These are phyloP conservation scores for Parambassis ranga DNA, from an alignment of 2,797 vertebrate species.

Conservation along the genomic window DNA sequence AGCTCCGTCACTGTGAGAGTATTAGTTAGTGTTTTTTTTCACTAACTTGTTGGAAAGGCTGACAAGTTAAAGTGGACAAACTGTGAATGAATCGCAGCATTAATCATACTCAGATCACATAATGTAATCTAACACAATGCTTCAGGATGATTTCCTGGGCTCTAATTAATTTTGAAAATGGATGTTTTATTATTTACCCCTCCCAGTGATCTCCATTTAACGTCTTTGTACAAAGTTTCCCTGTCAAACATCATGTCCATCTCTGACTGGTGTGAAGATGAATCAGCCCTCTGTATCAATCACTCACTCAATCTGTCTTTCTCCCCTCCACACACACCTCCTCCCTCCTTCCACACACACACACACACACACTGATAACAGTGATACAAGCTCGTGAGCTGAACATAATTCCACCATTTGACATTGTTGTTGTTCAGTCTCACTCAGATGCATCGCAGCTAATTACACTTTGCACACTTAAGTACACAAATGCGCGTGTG, in stretches of 20 bases:
- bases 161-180: slow-evolving; percentile 25
- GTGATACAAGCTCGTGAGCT: slow-evolving; percentile 52
- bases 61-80: slow-evolving; percentile 8
- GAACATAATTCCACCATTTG: slow-evolving; percentile 71
- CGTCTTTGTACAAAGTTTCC: slow-evolving; percentile 23
- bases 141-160: slow-evolving; percentile 29
- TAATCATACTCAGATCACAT: slow-evolving; percentile 11
- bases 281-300: slow-evolving; percentile 46
- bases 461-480: slow-evolving; percentile 80
- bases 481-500: slow-evolving; percentile 74
- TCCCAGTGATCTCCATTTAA: slow-evolving; percentile 20
- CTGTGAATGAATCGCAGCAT: not conserved
- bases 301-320: slow-evolving; percentile 37
- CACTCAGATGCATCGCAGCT: slow-evolving; percentile 74
- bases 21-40: slow-evolving; percentile 9
- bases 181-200: slow-evolving; percentile 35
- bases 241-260: slow-evolving; percentile 53
- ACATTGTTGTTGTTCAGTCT: slow-evolving; percentile 78
- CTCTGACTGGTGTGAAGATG: slow-evolving; percentile 28
- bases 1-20: not conserved
- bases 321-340: not conserved
- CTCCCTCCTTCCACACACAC: slow-evolving; percentile 9
- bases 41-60: not conserved
- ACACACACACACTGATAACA: slow-evolving; percentile 44
- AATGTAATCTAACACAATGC: slow-evolving; percentile 2